Evolutionary conservation across 2,797 vertebrate species (phyloP).

Genomic region (Catharus ustulatus): DNA sequence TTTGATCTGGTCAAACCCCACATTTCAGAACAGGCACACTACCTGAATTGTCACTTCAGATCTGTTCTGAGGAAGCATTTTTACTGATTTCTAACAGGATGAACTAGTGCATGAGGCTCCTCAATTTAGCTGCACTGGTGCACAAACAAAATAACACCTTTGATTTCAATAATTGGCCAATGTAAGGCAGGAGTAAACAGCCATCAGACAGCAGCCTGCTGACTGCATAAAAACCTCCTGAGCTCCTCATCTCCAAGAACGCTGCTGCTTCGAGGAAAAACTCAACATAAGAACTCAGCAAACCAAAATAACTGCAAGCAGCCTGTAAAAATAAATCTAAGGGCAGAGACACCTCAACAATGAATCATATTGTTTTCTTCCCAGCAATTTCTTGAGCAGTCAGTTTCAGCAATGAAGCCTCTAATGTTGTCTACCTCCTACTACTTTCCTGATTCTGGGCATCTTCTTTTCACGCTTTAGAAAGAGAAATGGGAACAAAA

Average conservation of each 20-base stretch:
- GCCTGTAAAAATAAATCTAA: conserved; percentile 61
- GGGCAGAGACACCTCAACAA: conserved; percentile 71
- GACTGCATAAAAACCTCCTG: neutral
- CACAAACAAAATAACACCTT: neutral
- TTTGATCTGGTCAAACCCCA: neutral
- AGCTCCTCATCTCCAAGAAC: neutral
- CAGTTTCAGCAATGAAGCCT: conserved; percentile 55
- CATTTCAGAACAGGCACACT: neutral
- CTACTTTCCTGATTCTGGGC: conserved; percentile 6
- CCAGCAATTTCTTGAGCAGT: conserved; percentile 65
- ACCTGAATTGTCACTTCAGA: neutral
- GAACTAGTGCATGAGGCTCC: neutral
- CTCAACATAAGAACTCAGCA: conserved; percentile 58
- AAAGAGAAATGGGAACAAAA: neutral
- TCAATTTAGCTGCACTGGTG: neutral
- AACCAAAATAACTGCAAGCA: conserved; percentile 68
- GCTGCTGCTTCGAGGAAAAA: conserved; percentile 19
- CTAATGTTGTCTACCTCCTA: neutral
- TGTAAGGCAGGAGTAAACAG: conserved; percentile 1
- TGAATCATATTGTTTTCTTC: conserved; percentile 75
- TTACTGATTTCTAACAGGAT: neutral
- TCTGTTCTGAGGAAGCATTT: conserved; percentile 31
- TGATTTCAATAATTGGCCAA: neutral
- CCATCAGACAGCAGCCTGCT: neutral
- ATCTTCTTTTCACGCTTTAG: neutral